Conservation (phyloP, 2,113 vertebrate species). For the Corydoras maculifer region DNA sequence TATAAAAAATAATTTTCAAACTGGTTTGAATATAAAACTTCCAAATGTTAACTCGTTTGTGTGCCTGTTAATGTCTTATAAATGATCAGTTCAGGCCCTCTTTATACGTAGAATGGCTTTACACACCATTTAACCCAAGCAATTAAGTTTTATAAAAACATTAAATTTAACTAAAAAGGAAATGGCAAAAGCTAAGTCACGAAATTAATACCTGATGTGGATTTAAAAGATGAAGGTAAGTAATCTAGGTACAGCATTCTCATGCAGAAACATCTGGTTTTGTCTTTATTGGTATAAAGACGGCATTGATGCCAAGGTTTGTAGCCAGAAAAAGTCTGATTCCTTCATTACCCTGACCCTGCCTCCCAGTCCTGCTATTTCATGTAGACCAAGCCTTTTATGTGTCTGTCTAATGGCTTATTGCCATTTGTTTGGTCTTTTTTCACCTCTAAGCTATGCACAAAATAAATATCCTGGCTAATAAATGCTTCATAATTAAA, state of each 20-base stretch:
- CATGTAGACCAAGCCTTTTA: conserved; percentile 31
- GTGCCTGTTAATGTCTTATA: not conserved
- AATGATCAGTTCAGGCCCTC: not conserved
- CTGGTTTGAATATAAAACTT: too few relatives aligned
- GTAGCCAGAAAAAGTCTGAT: conserved; percentile 41
- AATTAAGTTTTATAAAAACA: conserved; percentile 47
- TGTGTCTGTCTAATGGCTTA: conserved; percentile 22
- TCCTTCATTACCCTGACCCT: conserved; percentile 38
- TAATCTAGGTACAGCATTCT: conserved; percentile 41
- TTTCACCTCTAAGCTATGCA: not conserved
- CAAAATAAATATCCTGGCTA: not conserved
- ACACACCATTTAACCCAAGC: conserved; percentile 33
- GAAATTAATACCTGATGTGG: conserved; percentile 53
- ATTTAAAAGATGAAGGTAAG: conserved; percentile 43
- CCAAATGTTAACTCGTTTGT: too few relatives aligned
- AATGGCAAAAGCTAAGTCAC: conserved; percentile 42
- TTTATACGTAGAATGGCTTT: conserved; percentile 7
- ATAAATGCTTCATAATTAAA: not conserved
- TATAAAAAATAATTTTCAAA: too few relatives aligned
- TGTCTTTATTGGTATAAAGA: conserved; percentile 42
- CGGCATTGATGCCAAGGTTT: conserved; percentile 39
- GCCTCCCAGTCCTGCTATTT: conserved; percentile 35
- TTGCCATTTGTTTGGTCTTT: conserved; percentile 13
- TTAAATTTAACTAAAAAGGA: conserved; percentile 42
- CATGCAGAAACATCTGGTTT: conserved; percentile 52